Percentiles rank a stretch among this genome's conserved stretches.
Conservation (phyloP, 2,113 vertebrate genomes). For the Neotoma lepida region DNA sequence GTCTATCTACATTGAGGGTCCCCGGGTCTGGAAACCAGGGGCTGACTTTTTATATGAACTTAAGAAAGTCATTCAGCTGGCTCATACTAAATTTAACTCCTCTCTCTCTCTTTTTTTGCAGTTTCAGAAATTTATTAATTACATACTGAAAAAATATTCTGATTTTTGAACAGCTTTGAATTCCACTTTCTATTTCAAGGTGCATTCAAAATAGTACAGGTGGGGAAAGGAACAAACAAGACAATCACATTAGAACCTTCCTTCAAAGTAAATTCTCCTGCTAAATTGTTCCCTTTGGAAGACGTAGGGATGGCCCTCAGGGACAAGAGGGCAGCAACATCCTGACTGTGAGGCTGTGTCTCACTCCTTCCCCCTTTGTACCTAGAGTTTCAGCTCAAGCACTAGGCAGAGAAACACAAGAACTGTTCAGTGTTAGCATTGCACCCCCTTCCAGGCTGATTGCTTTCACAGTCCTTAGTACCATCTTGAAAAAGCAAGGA, state of each 20-base stretch:
- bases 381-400: not conserved
- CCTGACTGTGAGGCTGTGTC: not conserved
- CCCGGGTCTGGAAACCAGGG: too few relatives aligned
- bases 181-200: not conserved
- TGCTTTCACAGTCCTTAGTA: not conserved
- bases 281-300: not conserved
- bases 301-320: not conserved
- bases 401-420: not conserved
- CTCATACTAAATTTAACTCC: too few relatives aligned
- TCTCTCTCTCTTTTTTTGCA: too few relatives aligned
- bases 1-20: too few relatives aligned
- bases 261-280: not conserved
- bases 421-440: not conserved
- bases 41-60: too few relatives aligned
- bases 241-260: slow-evolving; percentile 26
- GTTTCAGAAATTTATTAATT: slow-evolving; percentile 72
- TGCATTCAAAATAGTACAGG: not conserved
- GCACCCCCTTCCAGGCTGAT: not conserved
- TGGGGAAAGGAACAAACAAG: not conserved
- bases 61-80: too few relatives aligned
- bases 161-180: slow-evolving; percentile 47
- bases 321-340: not conserved
- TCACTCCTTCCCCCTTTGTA: not conserved
- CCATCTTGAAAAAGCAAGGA: slow-evolving; percentile 24
- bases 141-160: slow-evolving; percentile 41